Conservation (phyloP, 1,140 invertebrate genomes). For the Brachionus calyciflorus region DNA sequence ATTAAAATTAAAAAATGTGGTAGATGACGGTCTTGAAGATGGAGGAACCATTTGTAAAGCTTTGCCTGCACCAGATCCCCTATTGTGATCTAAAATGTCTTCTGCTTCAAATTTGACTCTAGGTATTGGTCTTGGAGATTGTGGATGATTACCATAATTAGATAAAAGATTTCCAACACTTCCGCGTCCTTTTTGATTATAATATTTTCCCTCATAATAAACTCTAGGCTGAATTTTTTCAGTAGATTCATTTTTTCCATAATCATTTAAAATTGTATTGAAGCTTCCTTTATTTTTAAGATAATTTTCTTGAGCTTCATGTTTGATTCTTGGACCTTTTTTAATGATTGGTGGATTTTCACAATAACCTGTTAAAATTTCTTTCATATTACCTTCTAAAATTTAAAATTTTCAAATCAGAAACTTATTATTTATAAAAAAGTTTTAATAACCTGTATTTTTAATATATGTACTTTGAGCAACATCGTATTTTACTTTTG, state of each 20-base stretch:
- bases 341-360: background rate
- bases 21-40: conserved; percentile 16
- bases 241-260: background rate
- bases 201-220: conserved; percentile 30
- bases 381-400: conserved; percentile 38
- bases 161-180: conserved; percentile 27
- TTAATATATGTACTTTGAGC: background rate
- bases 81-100: conserved; percentile 29
- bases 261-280: conserved; percentile 35
- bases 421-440: background rate
- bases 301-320: conserved; percentile 38
- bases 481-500: conserved; percentile 23
- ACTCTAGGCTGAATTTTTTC: conserved; percentile 21
- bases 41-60: conserved; percentile 26
- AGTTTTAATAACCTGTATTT: conserved; percentile 3
- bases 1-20: conserved; percentile 38
- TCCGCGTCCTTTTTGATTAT: conserved; percentile 36
- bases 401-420: background rate
- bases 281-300: conserved; percentile 30
- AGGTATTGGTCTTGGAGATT: conserved; percentile 20
- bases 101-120: conserved; percentile 44
- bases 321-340: conserved; percentile 31
- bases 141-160: conserved; percentile 31
- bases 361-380: conserved; percentile 18
- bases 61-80: conserved; percentile 20